phyloP scores from a whole-genome alignment of 1,140 invertebrate species.

The Uloborus diversus region DNA sequence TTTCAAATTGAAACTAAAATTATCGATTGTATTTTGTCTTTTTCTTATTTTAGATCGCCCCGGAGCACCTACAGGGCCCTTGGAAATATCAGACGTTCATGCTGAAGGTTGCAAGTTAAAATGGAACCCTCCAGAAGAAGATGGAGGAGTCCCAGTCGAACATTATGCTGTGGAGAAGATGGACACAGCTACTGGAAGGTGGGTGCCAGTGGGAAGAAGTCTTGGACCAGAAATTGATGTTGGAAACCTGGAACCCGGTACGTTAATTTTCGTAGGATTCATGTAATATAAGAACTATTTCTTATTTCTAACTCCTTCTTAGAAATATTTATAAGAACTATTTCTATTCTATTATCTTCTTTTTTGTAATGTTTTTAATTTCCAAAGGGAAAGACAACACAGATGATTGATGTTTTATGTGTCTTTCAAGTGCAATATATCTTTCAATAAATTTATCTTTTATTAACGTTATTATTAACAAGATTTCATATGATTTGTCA shows the following conservation, averaged over 20 bases:
- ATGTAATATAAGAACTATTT: conserved; percentile 63
- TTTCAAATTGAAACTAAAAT: too few relatives aligned
- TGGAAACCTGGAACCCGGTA: conserved; percentile 84
- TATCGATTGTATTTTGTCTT: too few relatives aligned
- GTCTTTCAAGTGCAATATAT: too few relatives aligned
- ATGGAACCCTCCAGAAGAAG: conserved; percentile 92
- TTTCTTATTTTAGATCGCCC: conserved; percentile 80
- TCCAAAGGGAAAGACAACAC: too few relatives aligned
- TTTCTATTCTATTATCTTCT: background rate
- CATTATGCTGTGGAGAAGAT: conserved; percentile 96
- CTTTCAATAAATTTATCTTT: too few relatives aligned
- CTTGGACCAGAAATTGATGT: conserved; percentile 86
- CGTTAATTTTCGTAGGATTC: conserved; percentile 68
- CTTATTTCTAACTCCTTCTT: background rate
- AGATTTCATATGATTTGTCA: too few relatives aligned
- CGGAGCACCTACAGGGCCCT: conserved; percentile 79
- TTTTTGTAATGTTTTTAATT: too few relatives aligned
- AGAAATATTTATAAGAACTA: background rate
- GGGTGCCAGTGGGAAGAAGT: conserved; percentile 86
- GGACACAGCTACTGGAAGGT: conserved; percentile 88
- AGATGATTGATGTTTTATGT: too few relatives aligned
- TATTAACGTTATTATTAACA: too few relatives aligned
- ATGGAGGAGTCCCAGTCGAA: conserved; percentile 94
- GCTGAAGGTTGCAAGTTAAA: conserved; percentile 88
- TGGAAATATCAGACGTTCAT: conserved; percentile 91